Percentiles rank a stretch among this genome's conserved stretches.
Conservation (phyloP, 2,797 vertebrate genomes). For the Enteromius mattozi region DNA sequence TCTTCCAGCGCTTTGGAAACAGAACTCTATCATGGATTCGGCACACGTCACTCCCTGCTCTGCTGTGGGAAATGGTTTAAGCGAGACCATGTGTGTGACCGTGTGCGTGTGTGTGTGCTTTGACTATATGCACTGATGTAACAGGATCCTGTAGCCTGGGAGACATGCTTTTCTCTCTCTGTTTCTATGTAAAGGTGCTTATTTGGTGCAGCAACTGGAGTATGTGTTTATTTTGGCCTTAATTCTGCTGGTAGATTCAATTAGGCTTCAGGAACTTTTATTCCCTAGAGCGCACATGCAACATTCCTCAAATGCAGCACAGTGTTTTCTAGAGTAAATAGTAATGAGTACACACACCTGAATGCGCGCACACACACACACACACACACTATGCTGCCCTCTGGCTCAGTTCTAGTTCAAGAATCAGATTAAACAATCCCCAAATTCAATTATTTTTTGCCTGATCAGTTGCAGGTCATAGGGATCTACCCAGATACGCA, state of each 20-base stretch:
- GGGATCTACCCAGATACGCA: slow-evolving; percentile 8
- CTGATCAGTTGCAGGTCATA: slow-evolving; percentile 92
- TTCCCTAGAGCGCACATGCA: slow-evolving; percentile 26
- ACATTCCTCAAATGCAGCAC: slow-evolving; percentile 30
- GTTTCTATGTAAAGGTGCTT: slow-evolving; percentile 30
- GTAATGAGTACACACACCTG: not conserved
- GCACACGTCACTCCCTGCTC: slow-evolving; percentile 73
- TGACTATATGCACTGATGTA: slow-evolving; percentile 34
- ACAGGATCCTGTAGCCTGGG: slow-evolving; percentile 32
- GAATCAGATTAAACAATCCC: slow-evolving; percentile 80
- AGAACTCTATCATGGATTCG: slow-evolving; percentile 73
- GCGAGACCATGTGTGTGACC: slow-evolving; percentile 80
- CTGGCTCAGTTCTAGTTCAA: slow-evolving; percentile 81
- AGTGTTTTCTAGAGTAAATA: slow-evolving; percentile 24
- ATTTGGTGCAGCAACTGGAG: slow-evolving; percentile 17
- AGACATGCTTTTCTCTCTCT: slow-evolving; percentile 31
- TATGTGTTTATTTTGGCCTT: slow-evolving; percentile 45
- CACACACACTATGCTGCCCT: slow-evolving; percentile 65
- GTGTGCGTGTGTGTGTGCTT: slow-evolving; percentile 61
- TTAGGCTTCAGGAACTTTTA: slow-evolving; percentile 39
- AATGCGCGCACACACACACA: not conserved
- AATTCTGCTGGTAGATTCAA: slow-evolving; percentile 49
- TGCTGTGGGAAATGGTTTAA: slow-evolving; percentile 82
- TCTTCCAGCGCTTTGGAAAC: slow-evolving; percentile 72
- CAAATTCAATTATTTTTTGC: slow-evolving; percentile 93